Percentiles rank a stretch among this genome's conserved stretches.
phyloP scores from a whole-genome alignment of 2,888 invertebrate species.

The Cheilosia vulpina region DNA sequence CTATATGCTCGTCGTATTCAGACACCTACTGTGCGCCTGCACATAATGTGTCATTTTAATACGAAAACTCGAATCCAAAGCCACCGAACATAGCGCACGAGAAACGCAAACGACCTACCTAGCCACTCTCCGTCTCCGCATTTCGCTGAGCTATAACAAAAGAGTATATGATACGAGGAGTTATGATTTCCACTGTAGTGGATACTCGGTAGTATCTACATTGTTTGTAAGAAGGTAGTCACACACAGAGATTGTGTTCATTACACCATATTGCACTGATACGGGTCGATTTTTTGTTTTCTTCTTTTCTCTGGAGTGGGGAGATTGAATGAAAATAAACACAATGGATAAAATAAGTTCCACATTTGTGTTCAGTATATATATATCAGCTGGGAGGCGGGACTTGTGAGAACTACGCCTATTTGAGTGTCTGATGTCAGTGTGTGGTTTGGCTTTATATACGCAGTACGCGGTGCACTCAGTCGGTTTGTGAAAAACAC shows the following conservation, averaged over 20 bases:
- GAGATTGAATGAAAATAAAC: background rate
- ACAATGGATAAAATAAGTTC: slow-evolving; percentile 26
- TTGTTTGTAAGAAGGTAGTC: slow-evolving; percentile 58
- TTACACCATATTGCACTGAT: slow-evolving; percentile 71
- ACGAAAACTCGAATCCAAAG: slow-evolving; percentile 76
- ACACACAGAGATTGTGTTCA: slow-evolving; percentile 56
- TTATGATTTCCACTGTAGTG: slow-evolving; percentile 55
- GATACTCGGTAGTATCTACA: slow-evolving; percentile 41
- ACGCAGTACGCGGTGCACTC: background rate
- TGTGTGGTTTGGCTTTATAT: background rate
- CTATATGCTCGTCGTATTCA: slow-evolving; percentile 76
- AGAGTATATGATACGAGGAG: slow-evolving; percentile 52
- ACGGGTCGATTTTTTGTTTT: slow-evolving; percentile 26
- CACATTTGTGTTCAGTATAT: background rate
- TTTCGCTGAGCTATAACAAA: slow-evolving; percentile 64
- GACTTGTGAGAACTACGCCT: slow-evolving; percentile 5
- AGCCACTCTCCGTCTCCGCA: slow-evolving; percentile 61
- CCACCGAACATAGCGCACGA: slow-evolving; percentile 4
- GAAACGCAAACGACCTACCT: slow-evolving; percentile 39
- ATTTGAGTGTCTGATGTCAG: slow-evolving; percentile 30
- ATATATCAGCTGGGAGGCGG: background rate
- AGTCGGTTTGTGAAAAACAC: background rate
- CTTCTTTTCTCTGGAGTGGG: slow-evolving; percentile 5
- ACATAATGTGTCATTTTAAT: slow-evolving; percentile 83
- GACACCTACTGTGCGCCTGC: slow-evolving; percentile 71